These are phyloP conservation scores for Pseudanteris insignis DNA, from an alignment of 2,888 invertebrate species.

Conservation along the genomic window DNA sequence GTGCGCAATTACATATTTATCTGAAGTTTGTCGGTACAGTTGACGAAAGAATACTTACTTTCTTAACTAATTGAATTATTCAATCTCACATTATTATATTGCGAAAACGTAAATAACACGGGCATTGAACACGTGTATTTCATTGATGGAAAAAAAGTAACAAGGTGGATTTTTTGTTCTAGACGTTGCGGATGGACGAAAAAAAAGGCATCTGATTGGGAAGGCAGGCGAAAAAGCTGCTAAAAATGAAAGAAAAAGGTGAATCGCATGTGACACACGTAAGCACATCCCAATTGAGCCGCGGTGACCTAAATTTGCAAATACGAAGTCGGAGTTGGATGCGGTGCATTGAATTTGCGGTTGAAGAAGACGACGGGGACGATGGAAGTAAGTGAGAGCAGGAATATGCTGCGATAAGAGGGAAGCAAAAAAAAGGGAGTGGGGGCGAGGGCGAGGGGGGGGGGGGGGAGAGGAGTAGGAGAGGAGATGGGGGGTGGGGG, in stretches of 20 bases:
- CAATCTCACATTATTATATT: too few species aligned
- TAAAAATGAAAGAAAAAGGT: constrained; percentile 28
- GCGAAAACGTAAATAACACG: too few species aligned
- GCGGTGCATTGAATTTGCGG: constrained; percentile 31
- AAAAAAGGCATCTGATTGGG: constrained; percentile 17
- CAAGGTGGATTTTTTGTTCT: too few species aligned
- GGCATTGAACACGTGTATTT: too few species aligned
- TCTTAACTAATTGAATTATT: too few species aligned
- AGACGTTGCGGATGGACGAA: neutral
- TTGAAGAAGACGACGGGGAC: constrained; percentile 16
- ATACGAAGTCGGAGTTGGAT: constrained; percentile 27
- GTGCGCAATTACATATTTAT: too few species aligned
- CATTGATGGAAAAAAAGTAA: too few species aligned
- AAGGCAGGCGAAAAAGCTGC: constrained; percentile 38
- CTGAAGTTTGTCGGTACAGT: too few species aligned
- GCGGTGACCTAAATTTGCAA: constrained; percentile 41
- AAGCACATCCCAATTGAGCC: constrained; percentile 42
- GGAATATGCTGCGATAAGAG: too few species aligned
- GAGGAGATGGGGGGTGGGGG: constrained; percentile 2
- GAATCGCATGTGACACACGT: constrained; percentile 44
- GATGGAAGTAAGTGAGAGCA: neutral
- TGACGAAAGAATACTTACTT: too few species aligned
- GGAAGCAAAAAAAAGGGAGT: too few species aligned
- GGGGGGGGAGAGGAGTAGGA: constrained; percentile 4
- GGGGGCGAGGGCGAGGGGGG: neutral